Evolutionary conservation across 2,888 invertebrate species (phyloP), one percentile per base, ranked within the genome.

Genomic region (Mamestra brassicae): DNA sequence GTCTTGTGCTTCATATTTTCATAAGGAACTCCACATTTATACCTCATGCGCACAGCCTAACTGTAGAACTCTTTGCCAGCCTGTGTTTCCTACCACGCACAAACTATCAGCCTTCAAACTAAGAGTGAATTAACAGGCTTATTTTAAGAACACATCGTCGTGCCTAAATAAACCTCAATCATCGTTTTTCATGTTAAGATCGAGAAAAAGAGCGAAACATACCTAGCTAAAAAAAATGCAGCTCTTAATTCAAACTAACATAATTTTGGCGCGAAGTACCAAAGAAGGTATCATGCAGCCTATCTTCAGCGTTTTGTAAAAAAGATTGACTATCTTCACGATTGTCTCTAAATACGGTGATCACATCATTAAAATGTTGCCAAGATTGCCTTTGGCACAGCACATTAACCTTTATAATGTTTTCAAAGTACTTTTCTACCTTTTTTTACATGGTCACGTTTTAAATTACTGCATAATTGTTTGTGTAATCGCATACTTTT

Each of bases 401-500:
- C 36, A 45, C 45, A 58, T 71, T 71, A 60, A 72, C 52, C 74
- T 73, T 6, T 15, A n/a, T 60, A 60, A 80, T 60, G 38, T 38
- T 58, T 45, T 13, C 34, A 11, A 78, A 74, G 26, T 55, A 68
- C 36, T 34, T 63, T 34, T 5, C 26, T 63, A 47, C 10, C 47
- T 63, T 45, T 70, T 78, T 75, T 80, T 52, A n/a, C 52, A 26
- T 52, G 2, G 34, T 36, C 80, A 54, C 60, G 38, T 72, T 80
- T 52, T 15, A 60, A 45, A 75, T 71, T 3, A n/a, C 58, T 5
- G 13, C 13, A 45, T 34, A 60, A 10, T 58, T 52, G 52, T 7
- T 45, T 38, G 8, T 34, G 15, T 76, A 75, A 45, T 75, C 74
- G 75, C 36, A 13, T 75, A 10, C 4, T 52, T 74, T 75, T 81